Base-by-base conservation (phyloP, 1,140 invertebrate species). In the Aleiodes sp. region DNA sequence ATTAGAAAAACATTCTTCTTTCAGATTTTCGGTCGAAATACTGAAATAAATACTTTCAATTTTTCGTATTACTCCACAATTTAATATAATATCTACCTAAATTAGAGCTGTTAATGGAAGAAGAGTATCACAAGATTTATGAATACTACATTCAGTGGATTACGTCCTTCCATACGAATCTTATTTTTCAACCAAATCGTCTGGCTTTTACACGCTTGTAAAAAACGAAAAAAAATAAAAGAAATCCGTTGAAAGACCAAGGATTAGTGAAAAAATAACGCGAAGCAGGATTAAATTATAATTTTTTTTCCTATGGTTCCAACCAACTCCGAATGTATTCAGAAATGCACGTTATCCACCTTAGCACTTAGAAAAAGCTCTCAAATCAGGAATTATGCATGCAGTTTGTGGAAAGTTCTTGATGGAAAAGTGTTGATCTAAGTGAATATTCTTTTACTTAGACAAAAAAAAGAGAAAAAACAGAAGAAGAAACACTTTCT, bases 121-220 rank as follows among this genome's bases (percentile, higher is more conserved):
- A 52, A 8, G 21, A 52, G 19, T 26, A 33, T 28, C 16, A 4
- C 8, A 9, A 80, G 76, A 78, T 81, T 84, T 78, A 82, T 83
- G 82, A 84, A 84, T 84, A 79, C 78, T 82, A 83, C 82, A 83
- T 84, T 80, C 75, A 72, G 67, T 75, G 84, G 84, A 84, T 85
- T 85, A 85, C 79, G 80, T 74, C 73, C 73, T 78, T 79, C 78
- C 46, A 35, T 10, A 35, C 31, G n/a, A n/a, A n/a, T n/a, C 80
- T 82, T 80, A 81, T 81, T 80, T 78, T 82, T 79, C 76, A 80
- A 71, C 43, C 33, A 46, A 52, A 52, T 52, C 46, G 31, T 4
- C 29, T 29, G 19, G 8, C 10, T 59, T 39, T 29, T 35, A 26
- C 19, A 33, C 37, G 14, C 19, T 33, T 35, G 29, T 31, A 8